Evolutionary conservation across 2,888 invertebrate species (phyloP).

Genomic region (Dichetophora obliterata): DNA sequence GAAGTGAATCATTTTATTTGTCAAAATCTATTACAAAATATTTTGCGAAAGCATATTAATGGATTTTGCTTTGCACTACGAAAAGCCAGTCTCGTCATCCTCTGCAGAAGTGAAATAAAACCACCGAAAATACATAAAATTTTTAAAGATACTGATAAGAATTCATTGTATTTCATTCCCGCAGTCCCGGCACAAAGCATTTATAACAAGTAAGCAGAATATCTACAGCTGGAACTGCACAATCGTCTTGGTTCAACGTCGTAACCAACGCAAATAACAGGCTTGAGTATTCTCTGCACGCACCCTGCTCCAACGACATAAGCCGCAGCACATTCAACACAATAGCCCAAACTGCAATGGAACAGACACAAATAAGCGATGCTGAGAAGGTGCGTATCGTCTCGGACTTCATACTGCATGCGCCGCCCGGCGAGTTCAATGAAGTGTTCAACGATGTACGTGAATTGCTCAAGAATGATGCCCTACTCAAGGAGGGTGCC

Average conservation of each 20-base stretch:
- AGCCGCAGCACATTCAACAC: neutral
- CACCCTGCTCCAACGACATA: neutral
- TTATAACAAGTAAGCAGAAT: neutral
- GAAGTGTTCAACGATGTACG: slow-evolving; percentile 99
- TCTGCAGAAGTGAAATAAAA: slow-evolving; percentile 9
- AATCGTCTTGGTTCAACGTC: neutral
- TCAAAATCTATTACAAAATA: slow-evolving; percentile 36
- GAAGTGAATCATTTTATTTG: slow-evolving; percentile 33
- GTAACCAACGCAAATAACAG: neutral
- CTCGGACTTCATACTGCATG: slow-evolving; percentile 97
- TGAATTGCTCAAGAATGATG: slow-evolving; percentile 94
- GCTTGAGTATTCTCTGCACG: neutral
- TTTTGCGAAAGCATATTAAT: slow-evolving; percentile 14
- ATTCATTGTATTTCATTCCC: neutral
- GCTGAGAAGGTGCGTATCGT: slow-evolving; percentile 96
- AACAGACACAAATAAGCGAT: slow-evolving; percentile 78
- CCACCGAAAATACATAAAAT: neutral
- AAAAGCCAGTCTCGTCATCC: slow-evolving; percentile 21
- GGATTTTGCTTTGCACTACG: neutral
- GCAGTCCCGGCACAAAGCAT: neutral
- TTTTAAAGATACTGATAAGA: slow-evolving; percentile 2
- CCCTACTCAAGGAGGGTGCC: slow-evolving; percentile 94
- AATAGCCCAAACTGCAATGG: slow-evolving; percentile 54
- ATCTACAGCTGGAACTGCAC: neutral
- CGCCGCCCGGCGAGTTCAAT: slow-evolving; percentile 99